Evolutionary conservation across 1,140 invertebrate species (phyloP), one percentile per base, ranked within the genome.

Genomic region (Drosophila equinoxialis): DNA sequence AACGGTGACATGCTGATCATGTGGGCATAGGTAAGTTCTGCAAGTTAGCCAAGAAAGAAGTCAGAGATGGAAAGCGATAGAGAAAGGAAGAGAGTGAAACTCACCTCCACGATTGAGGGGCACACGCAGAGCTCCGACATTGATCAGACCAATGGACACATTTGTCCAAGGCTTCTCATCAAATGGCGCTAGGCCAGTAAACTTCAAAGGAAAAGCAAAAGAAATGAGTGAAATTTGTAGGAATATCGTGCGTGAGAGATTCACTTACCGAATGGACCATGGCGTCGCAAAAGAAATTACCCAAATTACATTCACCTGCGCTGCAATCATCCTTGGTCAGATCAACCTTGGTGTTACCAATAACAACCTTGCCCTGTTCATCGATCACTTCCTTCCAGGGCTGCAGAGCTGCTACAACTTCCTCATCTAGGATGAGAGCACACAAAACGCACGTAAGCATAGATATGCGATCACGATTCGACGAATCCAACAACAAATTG

Each of bases 201-300:
- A 91, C 90, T 91, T 30, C 30, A 6, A 30, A 30, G 5, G 30
- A 57, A 2, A 69, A 67, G 11, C 1, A 30, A n/a, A 3, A 42
- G 11, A 48, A 48, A 13, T 3, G 3, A 30, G 30, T 30, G 35
- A 37, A 37, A 37, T 7, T 8, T 37, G 8, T 1, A 5, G 35
- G 35, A 37, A 0, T 6, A 30, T 5, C 10, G 5, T 37, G 35
- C 2, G 35, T 10, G 6, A 37, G 35, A 37, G n/a, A 10, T 10
- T 6, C 33, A 57, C 85, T 79, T 73, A 91, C 90, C 23, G 91
- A 74, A 86, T 95, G 92, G 33, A 96, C 93, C 92, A 96, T 95
- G 0, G 95, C 94, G 72, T 97, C 96, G 6, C 95, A 94, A 39
- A 96, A 94, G 14, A 96, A 94, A 86, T 95, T 96, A 13, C 96